Evolutionary conservation across 2,113 vertebrate genomes (phyloP).

Genomic region (Desmodus rotundus): DNA sequence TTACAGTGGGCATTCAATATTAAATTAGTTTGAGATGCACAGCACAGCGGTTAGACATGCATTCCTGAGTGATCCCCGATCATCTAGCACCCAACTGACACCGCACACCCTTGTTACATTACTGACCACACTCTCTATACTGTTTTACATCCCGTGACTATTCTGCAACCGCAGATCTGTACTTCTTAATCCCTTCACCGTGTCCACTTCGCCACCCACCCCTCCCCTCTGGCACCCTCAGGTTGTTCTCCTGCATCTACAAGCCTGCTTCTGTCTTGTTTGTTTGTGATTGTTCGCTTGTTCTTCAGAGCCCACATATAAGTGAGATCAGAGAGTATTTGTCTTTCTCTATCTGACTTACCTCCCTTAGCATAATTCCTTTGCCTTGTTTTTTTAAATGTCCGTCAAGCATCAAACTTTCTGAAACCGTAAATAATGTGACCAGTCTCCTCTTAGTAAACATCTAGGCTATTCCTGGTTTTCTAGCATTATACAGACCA

Average conservation of each 20-base stretch:
- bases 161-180: too few relatives aligned
- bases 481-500: background rate
- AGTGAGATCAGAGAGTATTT: background rate
- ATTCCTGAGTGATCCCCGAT: background rate
- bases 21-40: background rate
- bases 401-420: background rate
- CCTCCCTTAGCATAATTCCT: background rate
- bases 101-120: background rate
- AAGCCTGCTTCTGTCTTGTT: background rate
- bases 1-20: background rate
- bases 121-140: background rate
- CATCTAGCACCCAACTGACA: background rate
- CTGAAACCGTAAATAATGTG: background rate
- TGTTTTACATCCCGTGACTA: background rate
- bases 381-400: background rate
- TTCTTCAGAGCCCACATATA: background rate
- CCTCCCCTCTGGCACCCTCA: background rate
- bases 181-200: background rate
- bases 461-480: background rate
- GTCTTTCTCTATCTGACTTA: background rate
- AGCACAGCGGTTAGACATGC: background rate
- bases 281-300: background rate
- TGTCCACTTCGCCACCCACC: background rate
- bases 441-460: background rate
- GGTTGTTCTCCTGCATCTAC: background rate